Conservation (phyloP, 2,888 invertebrate genomes). For the Lydus trimaculatus region DNA sequence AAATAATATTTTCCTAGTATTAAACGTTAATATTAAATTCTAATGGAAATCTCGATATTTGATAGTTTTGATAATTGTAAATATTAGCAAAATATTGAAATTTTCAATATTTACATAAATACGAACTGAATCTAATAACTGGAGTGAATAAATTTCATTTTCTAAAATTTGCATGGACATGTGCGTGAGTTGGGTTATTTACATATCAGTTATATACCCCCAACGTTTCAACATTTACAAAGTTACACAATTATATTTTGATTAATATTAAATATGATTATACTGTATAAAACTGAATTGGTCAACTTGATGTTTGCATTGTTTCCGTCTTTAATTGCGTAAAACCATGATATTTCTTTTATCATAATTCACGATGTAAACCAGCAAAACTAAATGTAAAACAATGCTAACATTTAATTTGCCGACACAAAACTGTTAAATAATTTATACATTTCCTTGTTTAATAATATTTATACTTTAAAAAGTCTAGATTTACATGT, state of each 20-base stretch:
- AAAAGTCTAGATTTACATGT: slow-evolving; percentile 26
- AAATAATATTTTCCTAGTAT: not conserved
- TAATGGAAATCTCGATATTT: not conserved
- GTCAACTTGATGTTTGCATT: slow-evolving; percentile 29
- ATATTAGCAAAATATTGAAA: not conserved
- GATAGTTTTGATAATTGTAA: not conserved
- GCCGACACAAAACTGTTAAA: slow-evolving; percentile 34
- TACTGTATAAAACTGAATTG: slow-evolving; percentile 1
- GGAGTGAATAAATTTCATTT: slow-evolving; percentile 48
- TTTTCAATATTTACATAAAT: not conserved
- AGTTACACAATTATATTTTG: slow-evolving; percentile 29
- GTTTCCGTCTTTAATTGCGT: slow-evolving; percentile 49
- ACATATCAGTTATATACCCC: slow-evolving; percentile 43
- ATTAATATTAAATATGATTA: not conserved
- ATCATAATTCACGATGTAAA: slow-evolving; percentile 53
- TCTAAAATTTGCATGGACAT: slow-evolving; percentile 49
- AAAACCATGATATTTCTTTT: slow-evolving; percentile 52
- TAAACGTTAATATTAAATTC: not conserved
- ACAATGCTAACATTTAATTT: slow-evolving; percentile 49
- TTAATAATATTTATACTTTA: slow-evolving; percentile 24
- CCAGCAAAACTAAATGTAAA: slow-evolving; percentile 47
- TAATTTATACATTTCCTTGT: slow-evolving; percentile 30
- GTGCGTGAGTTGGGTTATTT: slow-evolving; percentile 47
- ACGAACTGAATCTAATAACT: slow-evolving; percentile 42
- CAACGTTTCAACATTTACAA: slow-evolving; percentile 24